Percentiles rank a stretch among this genome's conserved stretches.
These are phyloP conservation scores for Melopsittacus undulatus DNA, from an alignment of 2,797 vertebrate species.

Conservation along the genomic window DNA sequence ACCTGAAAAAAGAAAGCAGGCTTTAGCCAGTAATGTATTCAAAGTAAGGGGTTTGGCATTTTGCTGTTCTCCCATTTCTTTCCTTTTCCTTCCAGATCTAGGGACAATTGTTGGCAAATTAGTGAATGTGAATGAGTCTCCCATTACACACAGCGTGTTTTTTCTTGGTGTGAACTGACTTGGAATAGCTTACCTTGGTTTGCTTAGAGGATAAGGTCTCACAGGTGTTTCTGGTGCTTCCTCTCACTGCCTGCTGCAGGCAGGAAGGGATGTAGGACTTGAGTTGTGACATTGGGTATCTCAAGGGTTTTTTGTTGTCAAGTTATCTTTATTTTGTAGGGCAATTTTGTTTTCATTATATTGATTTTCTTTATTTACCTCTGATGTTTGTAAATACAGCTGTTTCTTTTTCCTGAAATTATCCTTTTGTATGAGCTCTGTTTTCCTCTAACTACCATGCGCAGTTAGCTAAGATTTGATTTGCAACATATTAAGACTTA, in stretches of 20 bases:
- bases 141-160: neutral
- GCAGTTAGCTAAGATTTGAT: neutral
- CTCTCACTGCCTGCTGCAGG: fast-evolving
- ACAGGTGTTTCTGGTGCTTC: neutral
- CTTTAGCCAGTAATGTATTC: neutral
- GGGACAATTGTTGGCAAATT: neutral
- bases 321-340: neutral
- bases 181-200: neutral
- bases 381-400: neutral
- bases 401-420: neutral
- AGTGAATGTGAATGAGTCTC: neutral
- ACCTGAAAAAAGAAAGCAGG: neutral
- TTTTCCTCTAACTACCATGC: neutral
- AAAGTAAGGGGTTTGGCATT: neutral
- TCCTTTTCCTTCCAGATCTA: neutral
- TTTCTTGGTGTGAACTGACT: neutral
- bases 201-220: neutral
- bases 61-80: neutral
- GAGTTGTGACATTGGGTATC: neutral
- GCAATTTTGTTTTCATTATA: neutral
- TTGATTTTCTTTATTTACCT: fast-evolving
- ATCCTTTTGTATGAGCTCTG: neutral
- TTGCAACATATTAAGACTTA: neutral
- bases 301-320: neutral
- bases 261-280: neutral